Base-by-base conservation (phyloP, 2,888 invertebrate genomes). In the Eupithecia vulgata region DNA sequence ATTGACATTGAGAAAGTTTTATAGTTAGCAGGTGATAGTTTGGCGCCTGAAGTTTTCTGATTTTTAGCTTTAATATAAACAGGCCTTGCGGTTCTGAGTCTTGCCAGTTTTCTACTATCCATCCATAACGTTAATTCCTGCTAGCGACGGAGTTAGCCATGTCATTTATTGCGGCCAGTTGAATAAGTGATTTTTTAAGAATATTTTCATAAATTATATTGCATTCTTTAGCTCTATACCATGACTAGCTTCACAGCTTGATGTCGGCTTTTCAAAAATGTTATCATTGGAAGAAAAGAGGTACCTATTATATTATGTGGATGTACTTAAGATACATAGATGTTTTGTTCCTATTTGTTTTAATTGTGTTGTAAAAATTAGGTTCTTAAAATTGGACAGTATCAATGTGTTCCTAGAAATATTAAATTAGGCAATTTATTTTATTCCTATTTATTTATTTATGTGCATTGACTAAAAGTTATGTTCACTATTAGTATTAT, bases 261-360 rank as follows among this genome's bases (percentile, higher is more conserved):
- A 93, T 92, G 93, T 93, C 93, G 90, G 91, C 93, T 93, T 92
- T 91, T 90, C 90, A 91, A 92, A 93, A 91, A 92, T 92, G 91
- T 93, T 92, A 87, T 88, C 92, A 88, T 85, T 92, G 94, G 92
- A 92, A 90, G 90, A 89, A 91, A 90, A 88, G 91, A 91, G 92
- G 92, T 92, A 92, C 91, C 88, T 92, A 89, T 92, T 90, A 89
- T 91, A 87, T 90, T 91, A 86, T 90, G 89, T 93, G 90, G 90
- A 92, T 93, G 91, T 92, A 79, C 81, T 86, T 88, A 88, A 86
- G 82, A 87, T 84, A 82, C 81, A 84, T 90, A 89, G 90, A 81
- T 77, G 72, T 86, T 84, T 89, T 84, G 83, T 87, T 85, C 83
- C 79, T 83, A 83, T 85, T 79, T 86, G 82, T 83, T 83, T 87